A percentile compares a stretch with the other conserved stretches of the same genome.
Evolutionary conservation across 1,140 invertebrate species (phyloP).

Genomic region (Nixonia krombeini): DNA sequence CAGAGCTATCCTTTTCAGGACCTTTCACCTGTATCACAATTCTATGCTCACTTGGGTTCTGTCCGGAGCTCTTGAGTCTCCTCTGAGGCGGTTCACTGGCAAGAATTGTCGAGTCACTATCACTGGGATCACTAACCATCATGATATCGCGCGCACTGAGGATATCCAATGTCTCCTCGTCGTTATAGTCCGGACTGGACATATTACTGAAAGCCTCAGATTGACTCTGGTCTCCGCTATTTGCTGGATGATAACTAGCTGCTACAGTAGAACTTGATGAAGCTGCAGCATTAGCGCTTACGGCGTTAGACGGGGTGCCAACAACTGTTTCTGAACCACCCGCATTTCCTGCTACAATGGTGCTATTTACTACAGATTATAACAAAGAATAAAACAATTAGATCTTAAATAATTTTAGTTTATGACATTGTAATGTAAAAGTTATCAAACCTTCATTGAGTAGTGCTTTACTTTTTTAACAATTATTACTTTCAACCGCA

Average conservation of each 20-base stretch:
- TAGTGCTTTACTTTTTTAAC: too few relatives aligned
- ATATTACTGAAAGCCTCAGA: conserved; percentile 89
- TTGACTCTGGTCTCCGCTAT: conserved; percentile 79
- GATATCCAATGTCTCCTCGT: conserved; percentile 78
- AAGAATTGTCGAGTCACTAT: conserved; percentile 85
- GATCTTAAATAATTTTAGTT: too few relatives aligned
- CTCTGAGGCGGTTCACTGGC: conserved; percentile 83
- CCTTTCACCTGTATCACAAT: conserved; percentile 89
- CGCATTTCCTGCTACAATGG: neutral
- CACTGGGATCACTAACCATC: conserved; percentile 89
- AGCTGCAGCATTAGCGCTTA: conserved; percentile 28
- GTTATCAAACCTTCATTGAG: too few relatives aligned
- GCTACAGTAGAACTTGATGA: conserved; percentile 56
- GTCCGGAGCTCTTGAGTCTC: conserved; percentile 68
- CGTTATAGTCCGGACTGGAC: conserved; percentile 88
- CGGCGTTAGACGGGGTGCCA: neutral
- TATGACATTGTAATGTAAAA: too few relatives aligned
- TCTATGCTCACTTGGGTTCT: conserved; percentile 77
- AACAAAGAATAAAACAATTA: too few relatives aligned
- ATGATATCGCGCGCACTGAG: conserved; percentile 80
- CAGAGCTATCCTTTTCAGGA: conserved; percentile 73
- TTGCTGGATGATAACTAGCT: conserved; percentile 60
- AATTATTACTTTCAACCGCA: too few relatives aligned
- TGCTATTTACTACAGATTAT: neutral
- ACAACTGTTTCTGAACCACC: too few relatives aligned